These are phyloP conservation scores for Daubentonia madagascariensis DNA, from an alignment of 2,113 vertebrate species.

Conservation along the genomic window DNA sequence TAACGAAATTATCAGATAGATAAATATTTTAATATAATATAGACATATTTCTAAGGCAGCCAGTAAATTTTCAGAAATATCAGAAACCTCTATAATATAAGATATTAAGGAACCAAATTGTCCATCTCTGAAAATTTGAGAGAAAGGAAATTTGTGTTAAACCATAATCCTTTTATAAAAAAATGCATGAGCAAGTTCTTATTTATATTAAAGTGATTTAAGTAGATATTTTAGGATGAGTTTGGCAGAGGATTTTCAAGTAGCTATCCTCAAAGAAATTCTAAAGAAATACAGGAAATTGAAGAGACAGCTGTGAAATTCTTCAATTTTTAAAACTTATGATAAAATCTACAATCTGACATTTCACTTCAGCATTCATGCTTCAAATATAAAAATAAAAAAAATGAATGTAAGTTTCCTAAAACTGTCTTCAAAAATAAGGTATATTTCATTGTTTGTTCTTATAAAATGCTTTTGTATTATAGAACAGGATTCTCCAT, in stretches of 20 bases:
- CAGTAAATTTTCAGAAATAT: background rate
- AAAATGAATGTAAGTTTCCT: background rate
- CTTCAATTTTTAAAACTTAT: conserved; percentile 5
- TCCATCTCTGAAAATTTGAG: background rate
- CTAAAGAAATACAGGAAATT: conserved; percentile 48
- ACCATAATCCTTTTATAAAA: background rate
- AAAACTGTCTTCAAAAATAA: conserved; percentile 14
- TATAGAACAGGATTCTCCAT: background rate
- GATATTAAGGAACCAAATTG: background rate
- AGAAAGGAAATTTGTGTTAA: background rate
- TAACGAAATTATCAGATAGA: conserved; percentile 46
- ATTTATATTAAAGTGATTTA: conserved; percentile 35
- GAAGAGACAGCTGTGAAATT: conserved; percentile 44
- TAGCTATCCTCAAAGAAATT: conserved; percentile 22
- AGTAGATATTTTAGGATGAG: conserved; percentile 37
- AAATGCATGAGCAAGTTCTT: background rate
- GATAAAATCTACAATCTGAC: background rate
- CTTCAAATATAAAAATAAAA: conserved; percentile 5
- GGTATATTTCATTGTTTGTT: background rate
- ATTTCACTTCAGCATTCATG: background rate
- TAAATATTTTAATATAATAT: conserved; percentile 4
- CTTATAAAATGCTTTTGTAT: background rate
- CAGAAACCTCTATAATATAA: background rate
- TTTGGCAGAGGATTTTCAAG: conserved; percentile 24
- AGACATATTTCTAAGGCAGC: background rate